Evolutionary conservation across 2,797 vertebrate species (phyloP).

Genomic region (Emys orbicularis): DNA sequence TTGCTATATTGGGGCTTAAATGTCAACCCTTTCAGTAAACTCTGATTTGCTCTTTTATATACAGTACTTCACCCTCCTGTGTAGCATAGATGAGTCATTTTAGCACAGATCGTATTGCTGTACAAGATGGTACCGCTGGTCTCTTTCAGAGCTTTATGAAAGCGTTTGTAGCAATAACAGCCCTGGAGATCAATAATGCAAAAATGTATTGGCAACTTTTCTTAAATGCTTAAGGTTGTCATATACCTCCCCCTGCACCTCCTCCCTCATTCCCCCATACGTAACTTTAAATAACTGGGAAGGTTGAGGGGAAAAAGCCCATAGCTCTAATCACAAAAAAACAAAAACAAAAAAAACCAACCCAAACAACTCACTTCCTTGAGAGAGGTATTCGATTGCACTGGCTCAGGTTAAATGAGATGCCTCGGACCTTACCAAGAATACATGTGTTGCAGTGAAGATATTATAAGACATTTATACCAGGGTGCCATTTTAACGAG

Average conservation of each 20-base stretch:
- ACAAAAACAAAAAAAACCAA: neutral
- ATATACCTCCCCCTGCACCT: neutral
- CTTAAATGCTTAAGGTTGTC: neutral
- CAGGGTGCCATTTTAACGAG: slow-evolving; percentile 6
- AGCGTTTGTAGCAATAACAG: neutral
- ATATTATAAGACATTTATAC: neutral
- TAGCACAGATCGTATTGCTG: neutral
- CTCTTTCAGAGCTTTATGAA: neutral
- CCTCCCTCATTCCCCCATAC: neutral
- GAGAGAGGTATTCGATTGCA: neutral
- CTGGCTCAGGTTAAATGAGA: neutral
- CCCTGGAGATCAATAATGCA: slow-evolving; percentile 18
- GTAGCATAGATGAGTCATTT: neutral
- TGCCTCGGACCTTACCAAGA: neutral
- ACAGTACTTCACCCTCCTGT: neutral
- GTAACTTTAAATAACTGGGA: neutral
- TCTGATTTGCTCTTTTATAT: neutral
- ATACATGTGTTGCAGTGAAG: neutral
- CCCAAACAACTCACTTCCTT: neutral
- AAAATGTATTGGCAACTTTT: neutral
- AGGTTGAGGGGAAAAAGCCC: neutral
- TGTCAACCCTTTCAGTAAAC: neutral
- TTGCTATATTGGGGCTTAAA: neutral
- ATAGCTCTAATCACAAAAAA: neutral
- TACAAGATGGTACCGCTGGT: neutral